Conservation (phyloP, 1,140 invertebrate species). For the Trialeurodes vaporariorum region DNA sequence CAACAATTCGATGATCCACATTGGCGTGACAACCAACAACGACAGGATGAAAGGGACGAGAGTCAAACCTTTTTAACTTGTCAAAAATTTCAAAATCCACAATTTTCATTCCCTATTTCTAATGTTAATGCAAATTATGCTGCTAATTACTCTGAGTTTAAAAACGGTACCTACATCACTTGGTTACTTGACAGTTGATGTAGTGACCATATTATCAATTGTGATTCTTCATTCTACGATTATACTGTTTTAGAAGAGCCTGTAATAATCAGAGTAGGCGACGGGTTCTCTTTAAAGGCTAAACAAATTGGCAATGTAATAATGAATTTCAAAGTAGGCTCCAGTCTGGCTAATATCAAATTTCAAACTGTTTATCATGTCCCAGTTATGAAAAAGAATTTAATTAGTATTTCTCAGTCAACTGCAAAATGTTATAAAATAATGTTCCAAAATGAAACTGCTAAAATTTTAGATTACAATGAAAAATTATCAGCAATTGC, state of each 20-base stretch:
- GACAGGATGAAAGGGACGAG: no score
- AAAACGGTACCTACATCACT: no score
- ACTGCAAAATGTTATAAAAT: no score
- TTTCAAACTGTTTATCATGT: slow-evolving; percentile 20
- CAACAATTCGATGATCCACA: no score
- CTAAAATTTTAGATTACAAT: neutral
- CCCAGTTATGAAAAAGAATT: slow-evolving; percentile 13
- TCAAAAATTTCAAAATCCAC: no score
- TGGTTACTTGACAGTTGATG: slow-evolving; percentile 25
- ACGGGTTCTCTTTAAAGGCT: slow-evolving; percentile 15
- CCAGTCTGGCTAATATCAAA: slow-evolving; percentile 13
- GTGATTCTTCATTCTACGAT: slow-evolving; percentile 16
- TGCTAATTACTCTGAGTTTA: no score
- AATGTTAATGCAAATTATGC: no score
- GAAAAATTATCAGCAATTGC: neutral
- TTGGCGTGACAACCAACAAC: no score
- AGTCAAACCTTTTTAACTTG: no score
- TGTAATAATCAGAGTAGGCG: slow-evolving; percentile 20
- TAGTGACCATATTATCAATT: slow-evolving; percentile 22
- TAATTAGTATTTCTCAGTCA: no score
- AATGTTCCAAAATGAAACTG: slow-evolving; percentile 15
- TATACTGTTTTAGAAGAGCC: slow-evolving; percentile 18
- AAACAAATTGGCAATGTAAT: slow-evolving; percentile 18
- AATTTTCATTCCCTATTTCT: no score
- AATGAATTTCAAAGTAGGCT: slow-evolving; percentile 17